Evolutionary conservation across 2,888 invertebrate species (phyloP).

Genomic region (Baccha elongata): DNA sequence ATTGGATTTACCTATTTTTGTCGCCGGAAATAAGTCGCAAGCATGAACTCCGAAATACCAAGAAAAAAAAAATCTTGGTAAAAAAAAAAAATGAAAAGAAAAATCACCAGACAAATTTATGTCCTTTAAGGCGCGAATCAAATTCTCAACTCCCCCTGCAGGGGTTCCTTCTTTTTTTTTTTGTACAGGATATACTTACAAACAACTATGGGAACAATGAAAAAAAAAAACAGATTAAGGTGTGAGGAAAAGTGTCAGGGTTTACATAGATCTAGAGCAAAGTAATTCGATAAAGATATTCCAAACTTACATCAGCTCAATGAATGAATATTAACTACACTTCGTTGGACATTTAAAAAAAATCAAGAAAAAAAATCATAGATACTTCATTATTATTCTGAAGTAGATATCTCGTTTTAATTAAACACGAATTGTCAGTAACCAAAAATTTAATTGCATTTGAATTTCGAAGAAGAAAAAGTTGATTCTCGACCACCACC

Average conservation of each 20-base stretch:
- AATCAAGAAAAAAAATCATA: background rate
- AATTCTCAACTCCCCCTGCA: constrained; percentile 43
- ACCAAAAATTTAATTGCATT: constrained; percentile 56
- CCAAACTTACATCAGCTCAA: constrained; percentile 15
- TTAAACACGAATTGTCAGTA: constrained; percentile 54
- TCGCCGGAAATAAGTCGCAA: constrained; percentile 53
- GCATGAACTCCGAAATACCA: constrained; percentile 22
- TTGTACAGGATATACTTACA: background rate
- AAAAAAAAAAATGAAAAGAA: constrained; percentile 5
- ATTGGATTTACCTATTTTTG: constrained; percentile 42
- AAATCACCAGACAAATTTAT: constrained; percentile 64
- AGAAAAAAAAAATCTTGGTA: background rate
- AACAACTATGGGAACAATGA: constrained; percentile 19
- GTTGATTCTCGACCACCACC: background rate
- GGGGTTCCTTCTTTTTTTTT: constrained; percentile 6
- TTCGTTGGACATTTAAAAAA: no score
- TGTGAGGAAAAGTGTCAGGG: constrained; percentile 20
- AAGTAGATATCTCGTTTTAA: constrained; percentile 44
- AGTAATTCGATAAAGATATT: constrained; percentile 41
- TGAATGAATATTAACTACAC: constrained; percentile 14
- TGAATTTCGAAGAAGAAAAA: constrained; percentile 13
- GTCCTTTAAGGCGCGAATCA: constrained; percentile 67
- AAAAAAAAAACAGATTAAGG: constrained; percentile 34
- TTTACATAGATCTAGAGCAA: constrained; percentile 11
- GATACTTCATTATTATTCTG: constrained; percentile 30